phyloP scores from a whole-genome alignment of 2,113 vertebrate species.

The Apteryx mantelli region DNA sequence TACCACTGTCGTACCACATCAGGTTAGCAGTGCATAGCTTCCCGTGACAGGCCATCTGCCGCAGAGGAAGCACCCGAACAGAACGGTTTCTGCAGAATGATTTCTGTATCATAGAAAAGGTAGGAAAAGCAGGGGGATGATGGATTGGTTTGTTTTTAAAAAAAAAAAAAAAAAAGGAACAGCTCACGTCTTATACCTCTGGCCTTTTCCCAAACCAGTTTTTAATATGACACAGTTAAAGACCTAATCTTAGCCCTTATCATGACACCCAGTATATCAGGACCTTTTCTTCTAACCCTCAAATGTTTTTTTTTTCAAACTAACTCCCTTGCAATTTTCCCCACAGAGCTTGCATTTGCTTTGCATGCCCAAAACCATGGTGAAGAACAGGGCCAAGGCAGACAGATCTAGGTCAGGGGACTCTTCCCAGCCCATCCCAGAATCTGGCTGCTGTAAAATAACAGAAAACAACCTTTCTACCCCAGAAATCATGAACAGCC shows the following conservation, averaged over 20 bases:
- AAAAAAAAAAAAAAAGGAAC: background rate
- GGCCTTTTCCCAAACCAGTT: background rate
- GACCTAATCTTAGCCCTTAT: background rate
- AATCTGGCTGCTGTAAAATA: background rate
- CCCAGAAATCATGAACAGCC: background rate
- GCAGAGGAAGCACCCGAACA: slow-evolving; percentile 3
- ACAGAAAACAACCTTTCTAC: background rate
- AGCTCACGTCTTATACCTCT: background rate
- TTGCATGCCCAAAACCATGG: rapidly evolving
- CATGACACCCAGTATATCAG: background rate
- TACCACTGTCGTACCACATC: background rate
- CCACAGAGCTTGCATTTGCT: background rate
- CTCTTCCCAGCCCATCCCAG: background rate
- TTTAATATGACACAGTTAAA: background rate
- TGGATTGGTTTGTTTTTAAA: background rate
- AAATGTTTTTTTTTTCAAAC: background rate
- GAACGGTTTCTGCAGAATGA: background rate
- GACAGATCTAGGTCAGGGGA: background rate
- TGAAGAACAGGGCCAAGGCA: background rate
- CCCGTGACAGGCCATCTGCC: slow-evolving; percentile 30
- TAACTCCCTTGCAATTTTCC: background rate
- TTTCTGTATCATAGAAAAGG: background rate
- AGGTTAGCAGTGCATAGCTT: background rate
- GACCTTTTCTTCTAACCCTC: background rate
- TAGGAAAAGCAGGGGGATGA: background rate